Conservation (phyloP, 2,888 invertebrate genomes). For the Philopedon plagiatum region DNA sequence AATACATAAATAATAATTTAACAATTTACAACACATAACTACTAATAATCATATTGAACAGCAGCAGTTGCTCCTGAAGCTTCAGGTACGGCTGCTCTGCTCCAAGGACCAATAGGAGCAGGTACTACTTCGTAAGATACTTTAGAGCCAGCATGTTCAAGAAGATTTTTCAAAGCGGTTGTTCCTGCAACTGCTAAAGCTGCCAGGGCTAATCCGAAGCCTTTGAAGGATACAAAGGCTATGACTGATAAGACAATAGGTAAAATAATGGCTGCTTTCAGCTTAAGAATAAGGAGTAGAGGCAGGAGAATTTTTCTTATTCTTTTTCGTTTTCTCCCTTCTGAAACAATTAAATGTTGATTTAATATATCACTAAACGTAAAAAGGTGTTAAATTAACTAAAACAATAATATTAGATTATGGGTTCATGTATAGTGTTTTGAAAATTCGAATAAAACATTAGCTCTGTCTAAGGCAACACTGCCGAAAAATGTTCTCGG, state of each 20-base stretch:
- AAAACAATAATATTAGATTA: neutral
- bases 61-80: neutral
- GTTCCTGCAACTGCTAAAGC: slow-evolving; percentile 75
- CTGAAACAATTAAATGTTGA: slow-evolving; percentile 63
- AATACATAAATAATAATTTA: neutral
- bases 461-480: no score
- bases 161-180: slow-evolving; percentile 62
- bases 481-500: no score
- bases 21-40: neutral
- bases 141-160: slow-evolving; percentile 61
- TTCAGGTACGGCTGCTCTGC: slow-evolving; percentile 43
- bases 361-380: neutral
- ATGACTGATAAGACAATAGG: slow-evolving; percentile 75
- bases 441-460: no score
- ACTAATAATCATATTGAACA: slow-evolving; percentile 19
- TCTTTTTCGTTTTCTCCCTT: slow-evolving; percentile 72
- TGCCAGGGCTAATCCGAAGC: slow-evolving; percentile 75
- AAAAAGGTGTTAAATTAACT: neutral
- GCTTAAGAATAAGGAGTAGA: slow-evolving; percentile 74
- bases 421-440: no score
- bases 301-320: slow-evolving; percentile 76
- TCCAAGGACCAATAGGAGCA: slow-evolving; percentile 63
- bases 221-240: slow-evolving; percentile 77
- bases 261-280: slow-evolving; percentile 75
- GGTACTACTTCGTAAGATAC: slow-evolving; percentile 66